These are phyloP conservation scores for Prunella fulvescens DNA, from an alignment of 2,113 vertebrate genomes.

Conservation along the genomic window DNA sequence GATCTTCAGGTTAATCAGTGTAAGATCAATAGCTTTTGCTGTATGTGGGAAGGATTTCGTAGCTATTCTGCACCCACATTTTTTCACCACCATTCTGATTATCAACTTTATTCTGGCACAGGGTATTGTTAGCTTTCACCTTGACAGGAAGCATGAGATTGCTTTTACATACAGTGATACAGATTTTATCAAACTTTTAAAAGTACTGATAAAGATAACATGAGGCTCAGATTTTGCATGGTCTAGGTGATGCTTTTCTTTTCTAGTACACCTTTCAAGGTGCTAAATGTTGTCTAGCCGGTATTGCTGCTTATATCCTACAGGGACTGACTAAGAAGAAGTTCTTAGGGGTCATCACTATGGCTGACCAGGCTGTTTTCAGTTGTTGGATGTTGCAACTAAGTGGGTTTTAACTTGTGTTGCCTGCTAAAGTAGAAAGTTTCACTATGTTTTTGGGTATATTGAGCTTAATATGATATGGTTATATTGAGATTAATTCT, in stretches of 20 bases:
- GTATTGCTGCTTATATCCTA: not conserved
- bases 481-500: not conserved
- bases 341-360: not conserved
- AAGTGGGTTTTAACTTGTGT: not conserved
- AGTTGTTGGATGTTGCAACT: not conserved
- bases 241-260: not conserved
- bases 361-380: not conserved
- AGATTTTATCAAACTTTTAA: not conserved
- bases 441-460: not conserved
- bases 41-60: not conserved
- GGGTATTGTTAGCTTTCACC: not conserved
- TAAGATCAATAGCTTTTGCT: not conserved
- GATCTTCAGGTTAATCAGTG: not conserved
- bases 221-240: not conserved
- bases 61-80: not conserved
- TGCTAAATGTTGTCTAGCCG: not conserved
- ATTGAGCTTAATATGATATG: not conserved
- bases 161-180: not conserved
- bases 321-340: not conserved
- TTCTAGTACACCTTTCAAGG: not conserved
- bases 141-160: not conserved
- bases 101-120: not conserved
- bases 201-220: not conserved
- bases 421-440: not conserved
- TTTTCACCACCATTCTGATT: not conserved